These are phyloP conservation scores for Esox masquinongy DNA, from an alignment of 2,797 vertebrate species.

Conservation along the genomic window DNA sequence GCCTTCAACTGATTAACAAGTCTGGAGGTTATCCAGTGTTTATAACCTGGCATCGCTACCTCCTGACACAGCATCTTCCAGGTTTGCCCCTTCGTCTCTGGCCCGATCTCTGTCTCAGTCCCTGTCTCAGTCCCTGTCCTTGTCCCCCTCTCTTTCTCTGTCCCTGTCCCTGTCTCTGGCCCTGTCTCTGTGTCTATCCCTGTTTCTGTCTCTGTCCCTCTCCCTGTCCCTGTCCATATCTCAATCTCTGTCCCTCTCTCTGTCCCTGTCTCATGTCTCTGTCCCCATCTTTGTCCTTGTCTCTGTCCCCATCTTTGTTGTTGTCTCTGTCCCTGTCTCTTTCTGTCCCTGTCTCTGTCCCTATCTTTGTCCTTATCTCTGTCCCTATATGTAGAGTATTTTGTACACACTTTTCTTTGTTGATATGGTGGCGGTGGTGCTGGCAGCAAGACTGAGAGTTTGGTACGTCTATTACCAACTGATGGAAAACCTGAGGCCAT, in stretches of 20 bases:
- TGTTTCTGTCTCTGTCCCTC: conserved; percentile 2
- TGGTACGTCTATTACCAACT: too few relatives aligned
- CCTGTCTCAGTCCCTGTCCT: background rate
- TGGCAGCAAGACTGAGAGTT: too few relatives aligned
- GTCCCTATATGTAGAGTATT: too few relatives aligned
- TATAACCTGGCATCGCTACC: conserved; percentile 66
- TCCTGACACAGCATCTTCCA: conserved; percentile 15
- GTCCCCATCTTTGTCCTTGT: too few relatives aligned
- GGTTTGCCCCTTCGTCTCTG: background rate
- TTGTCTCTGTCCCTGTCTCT: background rate
- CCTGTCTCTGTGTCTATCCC: conserved; percentile 27
- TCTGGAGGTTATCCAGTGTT: conserved; percentile 72
- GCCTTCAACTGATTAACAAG: conserved; percentile 72
- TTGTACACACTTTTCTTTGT: too few relatives aligned
- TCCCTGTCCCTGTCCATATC: too few relatives aligned
- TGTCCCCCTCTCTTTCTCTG: too few relatives aligned
- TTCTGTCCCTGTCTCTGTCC: conserved; percentile 5
- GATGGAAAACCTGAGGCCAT: too few relatives aligned
- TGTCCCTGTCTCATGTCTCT: too few relatives aligned
- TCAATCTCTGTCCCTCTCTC: too few relatives aligned
- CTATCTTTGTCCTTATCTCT: background rate
- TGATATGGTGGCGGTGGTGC: too few relatives aligned
- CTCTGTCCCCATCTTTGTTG: background rate
- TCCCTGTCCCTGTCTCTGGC: background rate
- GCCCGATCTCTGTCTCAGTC: background rate